A percentile compares a stretch with the other conserved stretches of the same genome.
Conservation (phyloP, 2,888 invertebrate genomes). For the Aquatica leii region DNA sequence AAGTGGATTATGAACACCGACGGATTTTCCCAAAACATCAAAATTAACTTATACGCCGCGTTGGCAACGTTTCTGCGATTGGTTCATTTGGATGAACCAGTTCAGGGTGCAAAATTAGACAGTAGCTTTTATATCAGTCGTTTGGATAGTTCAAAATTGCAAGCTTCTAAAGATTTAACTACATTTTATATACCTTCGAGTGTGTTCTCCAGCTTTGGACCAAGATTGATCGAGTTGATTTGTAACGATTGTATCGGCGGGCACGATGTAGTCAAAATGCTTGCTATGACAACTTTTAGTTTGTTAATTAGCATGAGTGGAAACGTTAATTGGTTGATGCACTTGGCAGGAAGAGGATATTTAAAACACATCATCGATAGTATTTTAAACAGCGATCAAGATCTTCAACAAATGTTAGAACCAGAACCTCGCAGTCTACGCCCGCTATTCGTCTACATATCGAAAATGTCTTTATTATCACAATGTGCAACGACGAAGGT, state of each 20-base stretch:
- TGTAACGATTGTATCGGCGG: slow-evolving; percentile 89
- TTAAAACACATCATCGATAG: slow-evolving; percentile 85
- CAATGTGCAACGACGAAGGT: slow-evolving; percentile 72
- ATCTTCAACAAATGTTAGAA: slow-evolving; percentile 71
- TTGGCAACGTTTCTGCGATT: slow-evolving; percentile 83
- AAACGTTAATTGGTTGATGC: slow-evolving; percentile 71
- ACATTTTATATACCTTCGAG: slow-evolving; percentile 64
- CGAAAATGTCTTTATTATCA: slow-evolving; percentile 82
- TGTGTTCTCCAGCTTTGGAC: slow-evolving; percentile 78
- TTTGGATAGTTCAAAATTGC: slow-evolving; percentile 66
- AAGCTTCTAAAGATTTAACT: slow-evolving; percentile 55
- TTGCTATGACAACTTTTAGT: slow-evolving; percentile 84
- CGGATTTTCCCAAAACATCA: slow-evolving; percentile 81
- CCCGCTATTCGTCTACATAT: slow-evolving; percentile 85
- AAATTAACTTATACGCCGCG: slow-evolving; percentile 87
- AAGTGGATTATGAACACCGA: slow-evolving; percentile 86
- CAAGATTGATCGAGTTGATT: slow-evolving; percentile 79
- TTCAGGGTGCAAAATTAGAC: slow-evolving; percentile 46
- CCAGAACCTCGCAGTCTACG: slow-evolving; percentile 74
- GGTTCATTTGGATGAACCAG: slow-evolving; percentile 62
- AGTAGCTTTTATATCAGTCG: slow-evolving; percentile 70
- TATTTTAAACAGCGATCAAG: slow-evolving; percentile 76
- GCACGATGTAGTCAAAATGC: slow-evolving; percentile 89
- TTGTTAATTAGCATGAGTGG: slow-evolving; percentile 79
- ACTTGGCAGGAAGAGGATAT: slow-evolving; percentile 73